Percentiles rank a stretch among this genome's conserved stretches.
phyloP scores from a whole-genome alignment of 2,888 invertebrate genomes.

The Drosophila picticornis region DNA sequence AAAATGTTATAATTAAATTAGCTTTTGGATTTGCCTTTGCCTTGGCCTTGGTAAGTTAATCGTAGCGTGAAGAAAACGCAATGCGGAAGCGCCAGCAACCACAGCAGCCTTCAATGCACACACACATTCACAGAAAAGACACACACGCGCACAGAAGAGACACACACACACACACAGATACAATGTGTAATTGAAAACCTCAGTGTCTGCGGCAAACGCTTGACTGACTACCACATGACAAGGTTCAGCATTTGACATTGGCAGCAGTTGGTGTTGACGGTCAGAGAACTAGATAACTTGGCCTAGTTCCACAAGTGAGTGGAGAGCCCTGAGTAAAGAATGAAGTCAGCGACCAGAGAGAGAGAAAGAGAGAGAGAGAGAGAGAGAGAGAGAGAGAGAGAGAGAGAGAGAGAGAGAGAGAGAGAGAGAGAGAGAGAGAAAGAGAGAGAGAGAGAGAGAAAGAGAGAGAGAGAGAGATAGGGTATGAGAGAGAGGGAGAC shows the following conservation, averaged over 20 bases:
- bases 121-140: background rate
- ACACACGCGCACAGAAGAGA: background rate
- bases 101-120: slow-evolving; percentile 35
- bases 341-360: slow-evolving; percentile 13
- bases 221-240: slow-evolving; percentile 42
- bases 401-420: background rate
- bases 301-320: slow-evolving; percentile 9
- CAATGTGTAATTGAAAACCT: slow-evolving; percentile 39
- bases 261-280: slow-evolving; percentile 1
- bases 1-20: background rate
- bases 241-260: slow-evolving; percentile 42
- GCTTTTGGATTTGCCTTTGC: slow-evolving; percentile 3
- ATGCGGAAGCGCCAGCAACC: slow-evolving; percentile 59
- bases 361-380: background rate
- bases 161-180: background rate
- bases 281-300: background rate
- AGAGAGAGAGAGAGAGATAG: background rate
- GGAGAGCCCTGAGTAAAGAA: background rate
- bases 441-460: background rate
- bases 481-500: background rate
- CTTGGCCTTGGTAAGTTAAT: slow-evolving; percentile 79
- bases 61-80: slow-evolving; percentile 66
- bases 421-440: background rate
- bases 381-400: background rate
- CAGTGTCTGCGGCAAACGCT: slow-evolving; percentile 32